These are phyloP conservation scores for Campylorhamphus procurvoides DNA, from an alignment of 2,113 vertebrate species.

Conservation along the genomic window DNA sequence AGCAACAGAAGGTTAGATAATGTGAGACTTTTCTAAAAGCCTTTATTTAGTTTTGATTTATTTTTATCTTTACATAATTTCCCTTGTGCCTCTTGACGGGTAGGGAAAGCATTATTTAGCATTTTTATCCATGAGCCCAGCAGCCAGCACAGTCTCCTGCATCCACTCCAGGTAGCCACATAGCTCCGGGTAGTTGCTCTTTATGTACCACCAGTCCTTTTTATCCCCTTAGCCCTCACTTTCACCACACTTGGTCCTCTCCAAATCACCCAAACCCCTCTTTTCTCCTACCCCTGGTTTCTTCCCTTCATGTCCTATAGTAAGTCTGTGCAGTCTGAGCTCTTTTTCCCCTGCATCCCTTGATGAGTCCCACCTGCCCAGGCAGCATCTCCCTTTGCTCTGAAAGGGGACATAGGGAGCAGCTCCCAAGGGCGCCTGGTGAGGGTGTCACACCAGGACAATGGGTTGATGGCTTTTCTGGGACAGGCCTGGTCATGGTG, in stretches of 20 bases:
- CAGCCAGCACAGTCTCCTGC: neutral
- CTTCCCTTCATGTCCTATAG: neutral
- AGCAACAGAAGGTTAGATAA: neutral
- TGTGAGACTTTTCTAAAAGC: fast-evolving
- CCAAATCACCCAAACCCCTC: neutral
- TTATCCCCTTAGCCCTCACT: neutral
- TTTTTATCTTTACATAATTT: neutral
- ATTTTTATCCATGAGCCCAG: neutral
- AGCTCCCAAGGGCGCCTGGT: neutral
- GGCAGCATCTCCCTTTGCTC: neutral
- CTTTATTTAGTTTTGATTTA: neutral
- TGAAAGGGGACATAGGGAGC: neutral
- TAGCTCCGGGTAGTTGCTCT: neutral
- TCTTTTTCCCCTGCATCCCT: neutral
- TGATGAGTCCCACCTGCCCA: neutral
- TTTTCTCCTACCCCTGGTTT: neutral
- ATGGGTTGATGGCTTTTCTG: fast-evolving
- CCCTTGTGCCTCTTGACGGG: neutral
- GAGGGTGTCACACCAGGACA: neutral
- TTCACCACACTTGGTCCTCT: neutral
- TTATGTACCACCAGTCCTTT: neutral
- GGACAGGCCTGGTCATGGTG: neutral
- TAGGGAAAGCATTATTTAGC: neutral
- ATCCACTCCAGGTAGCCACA: neutral
- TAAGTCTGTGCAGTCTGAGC: neutral